Conservation (phyloP, 2,797 vertebrate species). For the Sparus aurata region DNA sequence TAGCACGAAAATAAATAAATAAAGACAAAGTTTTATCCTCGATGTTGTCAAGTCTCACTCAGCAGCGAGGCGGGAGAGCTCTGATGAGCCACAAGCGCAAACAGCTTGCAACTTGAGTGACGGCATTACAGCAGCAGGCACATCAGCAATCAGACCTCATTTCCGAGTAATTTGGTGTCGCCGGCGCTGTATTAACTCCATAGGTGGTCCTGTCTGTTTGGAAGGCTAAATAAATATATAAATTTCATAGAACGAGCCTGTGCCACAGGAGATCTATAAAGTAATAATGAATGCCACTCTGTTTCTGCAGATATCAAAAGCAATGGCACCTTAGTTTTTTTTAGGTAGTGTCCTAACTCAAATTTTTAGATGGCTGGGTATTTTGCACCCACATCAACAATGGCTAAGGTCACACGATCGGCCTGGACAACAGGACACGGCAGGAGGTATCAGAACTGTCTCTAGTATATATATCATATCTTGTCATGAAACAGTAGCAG, state of each 20-base stretch:
- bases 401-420: neutral
- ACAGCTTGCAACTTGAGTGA: slow-evolving; percentile 78
- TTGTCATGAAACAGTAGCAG: slow-evolving; percentile 18
- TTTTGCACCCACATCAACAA: neutral
- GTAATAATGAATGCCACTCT: slow-evolving; percentile 50
- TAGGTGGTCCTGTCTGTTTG: slow-evolving; percentile 80
- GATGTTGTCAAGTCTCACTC: slow-evolving; percentile 47
- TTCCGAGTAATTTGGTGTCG: slow-evolving; percentile 77
- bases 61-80: slow-evolving; percentile 36
- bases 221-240: slow-evolving; percentile 68
- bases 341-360: slow-evolving; percentile 16
- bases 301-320: slow-evolving; percentile 37
- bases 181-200: slow-evolving; percentile 70
- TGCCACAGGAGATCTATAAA: slow-evolving; percentile 52
- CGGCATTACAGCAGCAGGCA: slow-evolving; percentile 68
- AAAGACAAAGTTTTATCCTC: slow-evolving; percentile 44
- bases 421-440: neutral
- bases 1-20: slow-evolving; percentile 23
- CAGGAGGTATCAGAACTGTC: slow-evolving; percentile 9
- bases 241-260: slow-evolving; percentile 44
- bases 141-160: slow-evolving; percentile 81
- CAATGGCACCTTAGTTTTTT: slow-evolving; percentile 20
- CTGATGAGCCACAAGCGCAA: slow-evolving; percentile 70
- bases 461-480: slow-evolving; percentile 34
- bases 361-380: neutral